A percentile compares a stretch with the other conserved stretches of the same genome.
phyloP scores from a whole-genome alignment of 2,888 invertebrate species.

The Ariolimax columbianus region DNA sequence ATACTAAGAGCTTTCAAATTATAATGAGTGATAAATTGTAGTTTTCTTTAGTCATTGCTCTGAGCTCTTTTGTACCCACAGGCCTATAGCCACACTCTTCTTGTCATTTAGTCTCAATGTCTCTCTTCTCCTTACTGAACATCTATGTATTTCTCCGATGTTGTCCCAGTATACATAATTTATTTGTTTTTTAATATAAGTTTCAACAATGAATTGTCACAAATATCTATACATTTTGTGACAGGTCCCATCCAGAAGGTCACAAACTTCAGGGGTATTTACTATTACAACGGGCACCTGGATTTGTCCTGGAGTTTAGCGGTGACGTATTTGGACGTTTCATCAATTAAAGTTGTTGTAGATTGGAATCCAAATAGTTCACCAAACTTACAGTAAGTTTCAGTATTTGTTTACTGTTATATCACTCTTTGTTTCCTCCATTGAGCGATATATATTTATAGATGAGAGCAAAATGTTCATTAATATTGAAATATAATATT shows the following conservation, averaged over 20 bases:
- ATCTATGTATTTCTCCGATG: too few relatives aligned
- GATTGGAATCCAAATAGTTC: not conserved
- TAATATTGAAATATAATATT: too few relatives aligned
- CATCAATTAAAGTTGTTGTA: not conserved
- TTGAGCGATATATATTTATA: not conserved
- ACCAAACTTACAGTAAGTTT: not conserved
- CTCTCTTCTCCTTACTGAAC: too few relatives aligned
- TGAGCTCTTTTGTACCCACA: too few relatives aligned
- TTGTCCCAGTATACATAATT: too few relatives aligned
- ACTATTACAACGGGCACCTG: not conserved
- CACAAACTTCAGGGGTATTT: constrained; percentile 7
- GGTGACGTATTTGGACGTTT: not conserved
- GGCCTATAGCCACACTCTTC: too few relatives aligned
- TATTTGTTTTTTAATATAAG: not conserved
- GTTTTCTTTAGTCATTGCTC: too few relatives aligned
- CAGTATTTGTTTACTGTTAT: not conserved
- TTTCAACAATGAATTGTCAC: not conserved
- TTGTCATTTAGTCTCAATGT: too few relatives aligned
- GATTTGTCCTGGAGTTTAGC: constrained; percentile 6
- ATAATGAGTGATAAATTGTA: too few relatives aligned
- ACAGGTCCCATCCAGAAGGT: not conserved
- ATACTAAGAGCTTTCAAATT: too few relatives aligned
- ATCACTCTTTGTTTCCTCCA: not conserved
- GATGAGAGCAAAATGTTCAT: too few relatives aligned
- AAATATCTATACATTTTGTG: not conserved